Conservation (phyloP, 2,113 vertebrate genomes). For the Lycocorax pyrrhopterus region DNA sequence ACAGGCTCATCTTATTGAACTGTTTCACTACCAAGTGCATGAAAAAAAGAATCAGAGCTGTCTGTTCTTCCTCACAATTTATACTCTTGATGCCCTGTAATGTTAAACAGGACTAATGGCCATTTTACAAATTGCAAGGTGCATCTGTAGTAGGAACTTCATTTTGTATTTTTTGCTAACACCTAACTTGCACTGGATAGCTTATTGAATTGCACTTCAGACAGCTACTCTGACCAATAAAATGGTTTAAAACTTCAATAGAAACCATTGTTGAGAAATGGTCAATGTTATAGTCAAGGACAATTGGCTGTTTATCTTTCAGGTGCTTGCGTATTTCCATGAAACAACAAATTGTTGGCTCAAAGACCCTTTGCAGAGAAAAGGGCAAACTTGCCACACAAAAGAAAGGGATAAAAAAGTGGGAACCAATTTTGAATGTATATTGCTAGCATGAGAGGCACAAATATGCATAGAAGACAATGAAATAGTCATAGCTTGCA, state of each 20-base stretch:
- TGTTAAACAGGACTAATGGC: background rate
- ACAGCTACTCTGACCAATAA: background rate
- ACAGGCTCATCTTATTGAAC: background rate
- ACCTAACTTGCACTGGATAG: background rate
- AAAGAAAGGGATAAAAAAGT: background rate
- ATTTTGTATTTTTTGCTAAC: background rate
- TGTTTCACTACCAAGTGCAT: background rate
- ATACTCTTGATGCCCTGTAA: background rate
- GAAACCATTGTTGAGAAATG: background rate
- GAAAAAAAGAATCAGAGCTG: background rate
- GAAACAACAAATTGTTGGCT: background rate
- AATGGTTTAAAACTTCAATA: background rate
- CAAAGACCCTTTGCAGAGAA: background rate
- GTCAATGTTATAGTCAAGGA: background rate
- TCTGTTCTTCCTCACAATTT: background rate
- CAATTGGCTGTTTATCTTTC: background rate
- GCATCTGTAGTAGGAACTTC: background rate
- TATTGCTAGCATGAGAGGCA: background rate
- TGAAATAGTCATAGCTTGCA: background rate
- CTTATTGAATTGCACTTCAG: background rate
- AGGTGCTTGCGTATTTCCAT: background rate
- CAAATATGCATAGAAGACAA: background rate
- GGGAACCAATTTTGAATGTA: background rate
- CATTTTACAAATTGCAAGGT: background rate
- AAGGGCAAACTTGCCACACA: background rate